phyloP scores from a whole-genome alignment of 2,888 invertebrate species.

The Diogma glabrata region DNA sequence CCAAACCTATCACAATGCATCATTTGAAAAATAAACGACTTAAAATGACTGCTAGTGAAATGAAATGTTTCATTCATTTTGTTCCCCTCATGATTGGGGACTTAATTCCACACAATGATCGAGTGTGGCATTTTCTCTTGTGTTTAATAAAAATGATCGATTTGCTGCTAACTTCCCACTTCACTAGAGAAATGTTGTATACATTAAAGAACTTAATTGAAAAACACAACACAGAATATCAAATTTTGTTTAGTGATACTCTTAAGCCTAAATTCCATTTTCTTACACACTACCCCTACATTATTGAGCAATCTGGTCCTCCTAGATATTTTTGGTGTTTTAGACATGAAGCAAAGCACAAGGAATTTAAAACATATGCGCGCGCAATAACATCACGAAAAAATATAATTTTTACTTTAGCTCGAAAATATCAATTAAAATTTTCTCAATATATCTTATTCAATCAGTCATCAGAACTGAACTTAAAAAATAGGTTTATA shows the following conservation, averaged over 20 bases:
- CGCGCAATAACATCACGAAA: not conserved
- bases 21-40: constrained; percentile 7
- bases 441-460: too few relatives aligned
- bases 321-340: not conserved
- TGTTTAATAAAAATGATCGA: constrained; percentile 12
- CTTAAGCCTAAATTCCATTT: not conserved
- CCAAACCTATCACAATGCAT: constrained; percentile 7
- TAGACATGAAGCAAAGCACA: constrained; percentile 2
- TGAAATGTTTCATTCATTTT: constrained; percentile 7
- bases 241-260: not conserved
- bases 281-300: not conserved
- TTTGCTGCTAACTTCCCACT: not conserved
- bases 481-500: too few relatives aligned
- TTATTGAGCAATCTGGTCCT: not conserved
- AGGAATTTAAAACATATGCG: constrained; percentile 2
- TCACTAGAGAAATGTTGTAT: not conserved
- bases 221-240: constrained; percentile 9
- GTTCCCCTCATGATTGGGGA: constrained; percentile 11
- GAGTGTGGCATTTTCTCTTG: constrained; percentile 11
- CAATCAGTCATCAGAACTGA: too few relatives aligned
- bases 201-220: not conserved
- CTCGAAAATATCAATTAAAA: constrained; percentile 2
- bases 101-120: not conserved
- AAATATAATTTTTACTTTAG: not conserved
- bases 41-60: constrained; percentile 10